A percentile compares a stretch with the other conserved stretches of the same genome.
Conservation (phyloP, 2,888 invertebrate species). For the Pelosia muscerda region DNA sequence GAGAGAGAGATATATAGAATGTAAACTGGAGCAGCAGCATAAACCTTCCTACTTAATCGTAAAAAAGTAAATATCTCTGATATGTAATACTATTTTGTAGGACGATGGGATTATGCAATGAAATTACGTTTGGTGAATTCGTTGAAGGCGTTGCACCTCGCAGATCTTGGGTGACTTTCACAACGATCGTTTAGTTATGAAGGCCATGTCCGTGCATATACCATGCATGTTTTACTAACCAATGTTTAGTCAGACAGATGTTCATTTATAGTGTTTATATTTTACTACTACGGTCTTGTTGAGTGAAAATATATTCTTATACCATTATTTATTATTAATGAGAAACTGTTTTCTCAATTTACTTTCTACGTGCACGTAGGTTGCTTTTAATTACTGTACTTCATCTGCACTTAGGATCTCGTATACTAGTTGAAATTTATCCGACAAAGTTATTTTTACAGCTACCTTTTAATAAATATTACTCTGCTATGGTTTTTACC, state of each 20-base stretch:
- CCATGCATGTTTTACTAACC: constrained; percentile 54
- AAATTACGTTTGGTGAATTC: constrained; percentile 56
- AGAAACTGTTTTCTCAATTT: constrained; percentile 58
- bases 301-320: constrained; percentile 51
- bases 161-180: constrained; percentile 65
- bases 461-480: no score
- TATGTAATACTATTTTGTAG: background rate
- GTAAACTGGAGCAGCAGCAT: no score
- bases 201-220: constrained; percentile 60
- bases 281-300: constrained; percentile 10
- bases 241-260: constrained; percentile 46
- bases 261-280: constrained; percentile 25
- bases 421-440: constrained; percentile 1
- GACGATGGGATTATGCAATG: constrained; percentile 56
- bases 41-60: no score
- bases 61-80: no score
- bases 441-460: no score
- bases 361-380: constrained; percentile 65
- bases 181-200: constrained; percentile 60
- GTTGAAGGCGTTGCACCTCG: constrained; percentile 58
- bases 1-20: no score
- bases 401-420: constrained; percentile 45
- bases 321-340: constrained; percentile 60
- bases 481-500: no score
- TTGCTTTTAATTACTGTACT: constrained; percentile 62